Evolutionary conservation across 2,888 invertebrate species (phyloP), one percentile per base, ranked within the genome.

Genomic region (Perizoma affinitatum): DNA sequence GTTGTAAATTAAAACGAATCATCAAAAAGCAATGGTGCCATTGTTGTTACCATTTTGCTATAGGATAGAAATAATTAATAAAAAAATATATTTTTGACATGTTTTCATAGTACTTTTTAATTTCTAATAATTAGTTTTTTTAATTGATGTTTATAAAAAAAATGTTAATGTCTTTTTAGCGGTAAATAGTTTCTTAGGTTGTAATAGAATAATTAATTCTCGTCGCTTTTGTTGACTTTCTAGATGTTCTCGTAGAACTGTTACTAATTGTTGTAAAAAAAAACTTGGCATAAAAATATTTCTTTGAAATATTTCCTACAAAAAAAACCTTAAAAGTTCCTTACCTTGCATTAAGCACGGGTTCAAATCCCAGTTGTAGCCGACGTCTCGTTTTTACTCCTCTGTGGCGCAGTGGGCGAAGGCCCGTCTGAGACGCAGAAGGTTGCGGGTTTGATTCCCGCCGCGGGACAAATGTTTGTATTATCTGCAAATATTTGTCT

Each of bases 11-110:
- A 71, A 70, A 58, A 60, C 61, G 7, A 9, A 66, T 47, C 55
- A 61, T 68, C 69, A 63, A 53, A 41, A 54, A 50, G 6, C 4
- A 83, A 76, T 88, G 89, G 89, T 89, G 90, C 90, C 90, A 90
- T 90, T 72, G 70, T 65, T 76, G 90, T 90, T 90, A 90, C 90
- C 90, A 88, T 88, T 86, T 76, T 71, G 72, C 65, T 78, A 53
- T 77, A 80, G 63, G 71, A 65, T 45, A 56, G 36, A 58, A 62
- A 9, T 41, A 9, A 9, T 38, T 66, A 69, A 62, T 71, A 67
- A 65, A 67, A 63, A 65, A 75, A 75, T 81, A 1, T 3, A 22
- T 80, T 81, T 80, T 83, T 75, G 69, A 76, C 59, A 73, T 68
- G 59, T 78, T 79, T 82, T 75, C 61, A 61, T 62, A 74, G 63